Percentiles rank a stretch among this genome's conserved stretches.
Conservation (phyloP, 2,113 vertebrate genomes). For the Muscicapa adusta region DNA sequence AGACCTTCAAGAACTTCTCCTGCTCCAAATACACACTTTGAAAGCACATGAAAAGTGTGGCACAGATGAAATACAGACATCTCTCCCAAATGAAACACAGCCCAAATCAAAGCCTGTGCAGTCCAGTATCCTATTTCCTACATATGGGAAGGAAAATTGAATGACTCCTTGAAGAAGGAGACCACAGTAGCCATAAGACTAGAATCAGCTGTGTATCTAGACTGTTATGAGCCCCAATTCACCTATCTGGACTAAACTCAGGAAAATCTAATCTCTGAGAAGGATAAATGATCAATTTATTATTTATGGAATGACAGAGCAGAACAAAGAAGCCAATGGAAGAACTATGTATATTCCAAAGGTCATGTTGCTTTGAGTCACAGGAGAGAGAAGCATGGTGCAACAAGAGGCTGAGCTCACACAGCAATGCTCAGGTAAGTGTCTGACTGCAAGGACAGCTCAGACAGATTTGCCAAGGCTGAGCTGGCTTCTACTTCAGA, state of each 20-base stretch:
- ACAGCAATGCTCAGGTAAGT: rapidly evolving
- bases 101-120: constrained; percentile 27
- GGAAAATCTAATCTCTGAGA: constrained; percentile 6
- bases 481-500: background rate
- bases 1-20: background rate
- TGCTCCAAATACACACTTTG: background rate
- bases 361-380: background rate
- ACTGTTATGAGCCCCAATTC: background rate
- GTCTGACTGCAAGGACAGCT: background rate
- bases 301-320: constrained; percentile 20
- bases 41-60: background rate
- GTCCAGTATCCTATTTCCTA: constrained; percentile 30
- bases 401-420: background rate
- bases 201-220: constrained; percentile 1
- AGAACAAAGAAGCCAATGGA: background rate
- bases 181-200: background rate
- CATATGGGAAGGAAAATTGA: constrained; percentile 23
- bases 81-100: constrained; percentile 29
- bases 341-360: background rate
- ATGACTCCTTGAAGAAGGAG: background rate
- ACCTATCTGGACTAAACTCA: constrained; percentile 22
- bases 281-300: background rate
- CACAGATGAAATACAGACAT: constrained; percentile 43
- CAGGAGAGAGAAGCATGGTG: background rate
- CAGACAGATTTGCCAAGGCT: background rate